Evolutionary conservation across 2,113 vertebrate genomes (phyloP).

Genomic region (Eira barbara): DNA sequence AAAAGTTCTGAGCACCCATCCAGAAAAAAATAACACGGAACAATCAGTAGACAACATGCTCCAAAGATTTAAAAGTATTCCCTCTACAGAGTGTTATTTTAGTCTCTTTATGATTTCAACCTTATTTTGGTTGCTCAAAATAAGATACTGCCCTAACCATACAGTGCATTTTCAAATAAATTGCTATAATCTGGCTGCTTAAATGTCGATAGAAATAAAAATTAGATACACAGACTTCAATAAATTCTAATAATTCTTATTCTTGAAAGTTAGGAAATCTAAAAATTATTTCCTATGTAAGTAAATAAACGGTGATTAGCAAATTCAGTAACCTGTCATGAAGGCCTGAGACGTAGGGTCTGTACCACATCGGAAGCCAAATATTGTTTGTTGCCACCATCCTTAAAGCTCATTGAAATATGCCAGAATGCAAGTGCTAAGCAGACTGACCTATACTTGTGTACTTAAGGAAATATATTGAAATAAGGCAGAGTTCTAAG

Average conservation of each 20-base stretch:
- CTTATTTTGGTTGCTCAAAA: slow-evolving; percentile 45
- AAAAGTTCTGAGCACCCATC: slow-evolving; percentile 26
- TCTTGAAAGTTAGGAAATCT: neutral
- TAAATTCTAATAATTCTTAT: neutral
- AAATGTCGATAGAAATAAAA: slow-evolving; percentile 28
- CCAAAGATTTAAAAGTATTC: slow-evolving; percentile 40
- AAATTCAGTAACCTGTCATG: neutral
- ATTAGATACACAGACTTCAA: neutral
- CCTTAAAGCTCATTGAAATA: neutral
- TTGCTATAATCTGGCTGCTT: neutral
- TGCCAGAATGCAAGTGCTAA: neutral
- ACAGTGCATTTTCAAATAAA: slow-evolving; percentile 36
- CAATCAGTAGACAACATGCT: slow-evolving; percentile 32
- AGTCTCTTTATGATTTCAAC: slow-evolving; percentile 8
- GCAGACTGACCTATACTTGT: neutral
- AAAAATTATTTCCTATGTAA: neutral
- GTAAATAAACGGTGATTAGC: neutral
- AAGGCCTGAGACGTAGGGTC: neutral
- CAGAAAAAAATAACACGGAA: neutral
- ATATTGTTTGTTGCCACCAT: neutral
- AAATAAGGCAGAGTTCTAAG: slow-evolving; percentile 24
- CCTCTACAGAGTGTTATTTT: slow-evolving; percentile 15
- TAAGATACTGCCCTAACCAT: slow-evolving; percentile 7
- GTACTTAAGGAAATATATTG: neutral
- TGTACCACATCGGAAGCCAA: neutral